A percentile compares a stretch with the other conserved stretches of the same genome.
phyloP scores from a whole-genome alignment of 1,140 invertebrate genomes.

The Pantala flavescens region DNA sequence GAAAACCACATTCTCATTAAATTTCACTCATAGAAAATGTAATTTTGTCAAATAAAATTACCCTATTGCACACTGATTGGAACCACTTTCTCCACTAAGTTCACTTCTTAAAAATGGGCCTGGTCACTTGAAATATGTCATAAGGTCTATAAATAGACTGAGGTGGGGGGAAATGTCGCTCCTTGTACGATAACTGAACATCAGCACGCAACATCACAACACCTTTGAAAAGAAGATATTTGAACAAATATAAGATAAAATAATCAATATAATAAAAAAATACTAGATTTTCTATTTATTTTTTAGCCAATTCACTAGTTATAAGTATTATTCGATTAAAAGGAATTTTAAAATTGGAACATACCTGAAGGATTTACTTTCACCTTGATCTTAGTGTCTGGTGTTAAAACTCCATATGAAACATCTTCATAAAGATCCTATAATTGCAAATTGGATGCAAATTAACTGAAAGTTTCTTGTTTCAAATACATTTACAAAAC shows the following conservation, averaged over 20 bases:
- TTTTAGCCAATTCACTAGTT: too few species aligned
- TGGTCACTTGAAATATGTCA: not conserved
- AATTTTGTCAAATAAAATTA: too few species aligned
- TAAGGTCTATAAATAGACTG: not conserved
- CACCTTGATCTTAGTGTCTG: slow-evolving; percentile 80
- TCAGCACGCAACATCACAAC: slow-evolving; percentile 75
- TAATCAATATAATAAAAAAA: not conserved
- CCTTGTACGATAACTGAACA: slow-evolving; percentile 44
- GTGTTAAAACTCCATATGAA: slow-evolving; percentile 68
- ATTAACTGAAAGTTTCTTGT: too few species aligned
- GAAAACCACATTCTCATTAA: too few species aligned
- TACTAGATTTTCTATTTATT: too few species aligned
- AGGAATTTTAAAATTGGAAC: slow-evolving; percentile 26
- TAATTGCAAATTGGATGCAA: slow-evolving; percentile 24
- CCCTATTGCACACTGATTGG: too few species aligned
- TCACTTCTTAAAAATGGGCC: not conserved
- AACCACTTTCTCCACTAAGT: too few species aligned
- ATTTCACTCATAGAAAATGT: too few species aligned
- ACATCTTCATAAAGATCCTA: slow-evolving; percentile 80
- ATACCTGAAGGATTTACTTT: slow-evolving; percentile 87
- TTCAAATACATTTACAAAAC: too few species aligned
- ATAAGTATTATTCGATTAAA: too few species aligned
- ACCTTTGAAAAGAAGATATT: slow-evolving; percentile 32
- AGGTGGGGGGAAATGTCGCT: not conserved
- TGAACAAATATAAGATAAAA: not conserved